phyloP scores from a whole-genome alignment of 2,113 vertebrate genomes.

The cat (Felis catus) region DNA sequence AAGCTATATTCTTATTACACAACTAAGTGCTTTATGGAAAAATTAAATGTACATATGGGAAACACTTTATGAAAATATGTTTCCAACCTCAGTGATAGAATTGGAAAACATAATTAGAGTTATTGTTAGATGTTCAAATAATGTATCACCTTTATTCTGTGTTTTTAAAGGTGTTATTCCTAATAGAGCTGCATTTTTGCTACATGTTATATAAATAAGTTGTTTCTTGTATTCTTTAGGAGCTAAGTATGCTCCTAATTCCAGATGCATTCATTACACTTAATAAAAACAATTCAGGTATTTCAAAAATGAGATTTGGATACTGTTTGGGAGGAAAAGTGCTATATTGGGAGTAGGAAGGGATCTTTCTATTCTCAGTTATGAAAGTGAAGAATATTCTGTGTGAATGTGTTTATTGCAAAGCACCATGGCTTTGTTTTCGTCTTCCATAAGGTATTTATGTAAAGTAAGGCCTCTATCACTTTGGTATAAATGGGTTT shows the following conservation, averaged over 20 bases:
- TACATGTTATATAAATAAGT: not conserved
- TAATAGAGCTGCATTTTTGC: slow-evolving; percentile 28
- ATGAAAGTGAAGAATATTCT: not conserved
- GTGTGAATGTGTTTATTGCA: not conserved
- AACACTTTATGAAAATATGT: slow-evolving; percentile 48
- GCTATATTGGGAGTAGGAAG: not conserved
- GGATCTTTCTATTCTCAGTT: not conserved
- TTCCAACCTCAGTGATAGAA: slow-evolving; percentile 41
- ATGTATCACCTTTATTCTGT: slow-evolving; percentile 55
- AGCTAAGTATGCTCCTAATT: slow-evolving; percentile 31
- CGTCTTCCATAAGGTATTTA: not conserved
- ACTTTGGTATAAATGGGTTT: not conserved
- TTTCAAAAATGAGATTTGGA: not conserved
- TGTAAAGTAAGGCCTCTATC: not conserved
- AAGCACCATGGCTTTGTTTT: not conserved
- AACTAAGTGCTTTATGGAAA: slow-evolving; percentile 38
- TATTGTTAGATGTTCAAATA: slow-evolving; percentile 54
- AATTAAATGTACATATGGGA: slow-evolving; percentile 48
- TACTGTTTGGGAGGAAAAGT: not conserved
- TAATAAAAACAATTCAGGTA: slow-evolving; percentile 31
- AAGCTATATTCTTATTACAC: slow-evolving; percentile 55
- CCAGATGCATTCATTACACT: not conserved
- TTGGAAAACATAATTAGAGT: slow-evolving; percentile 59
- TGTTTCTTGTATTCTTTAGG: slow-evolving; percentile 10
- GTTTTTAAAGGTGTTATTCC: slow-evolving; percentile 42